These are phyloP conservation scores for Oryzias sinensis DNA, from an alignment of 2,797 vertebrate genomes.

Conservation along the genomic window DNA sequence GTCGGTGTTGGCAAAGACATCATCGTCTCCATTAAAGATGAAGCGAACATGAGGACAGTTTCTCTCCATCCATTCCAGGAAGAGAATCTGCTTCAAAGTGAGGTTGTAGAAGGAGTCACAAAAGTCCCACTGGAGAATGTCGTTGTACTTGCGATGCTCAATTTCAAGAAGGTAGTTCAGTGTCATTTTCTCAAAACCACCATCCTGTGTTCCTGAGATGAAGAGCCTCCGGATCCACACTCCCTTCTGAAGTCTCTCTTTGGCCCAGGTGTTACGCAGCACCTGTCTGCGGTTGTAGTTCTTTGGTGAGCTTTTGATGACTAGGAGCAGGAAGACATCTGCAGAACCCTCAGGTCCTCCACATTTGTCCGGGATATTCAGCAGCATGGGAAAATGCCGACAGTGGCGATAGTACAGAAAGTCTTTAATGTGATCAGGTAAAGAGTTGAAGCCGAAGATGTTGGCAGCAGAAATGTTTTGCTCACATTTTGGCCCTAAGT, in stretches of 20 bases:
- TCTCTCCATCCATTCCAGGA: constrained; percentile 77
- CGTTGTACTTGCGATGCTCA: constrained; percentile 43
- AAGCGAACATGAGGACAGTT: constrained; percentile 72
- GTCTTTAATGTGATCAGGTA: constrained; percentile 10
- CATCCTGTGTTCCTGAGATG: constrained; percentile 1
- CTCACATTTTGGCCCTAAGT: neutral
- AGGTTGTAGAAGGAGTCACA: constrained; percentile 85
- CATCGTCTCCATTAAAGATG: constrained; percentile 81
- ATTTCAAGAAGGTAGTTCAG: constrained; percentile 11
- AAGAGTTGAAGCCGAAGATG: neutral
- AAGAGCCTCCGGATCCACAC: constrained; percentile 18
- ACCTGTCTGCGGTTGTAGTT: constrained; percentile 80
- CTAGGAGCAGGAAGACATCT: constrained; percentile 19
- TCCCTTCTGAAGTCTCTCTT: constrained; percentile 58
- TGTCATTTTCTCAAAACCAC: constrained; percentile 1
- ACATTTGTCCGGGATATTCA: constrained; percentile 72
- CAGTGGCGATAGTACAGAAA: constrained; percentile 18
- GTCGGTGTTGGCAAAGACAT: constrained; percentile 80
- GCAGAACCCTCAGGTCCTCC: constrained; percentile 33
- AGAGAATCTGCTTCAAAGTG: constrained; percentile 84
- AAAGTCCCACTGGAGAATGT: constrained; percentile 86
- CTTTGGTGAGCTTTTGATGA: constrained; percentile 49
- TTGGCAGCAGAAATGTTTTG: constrained; percentile 1
- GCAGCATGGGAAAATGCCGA: constrained; percentile 62
- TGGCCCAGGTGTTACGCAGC: constrained; percentile 83